Base-by-base conservation (phyloP, 2,888 invertebrate genomes). In the Parthenolecanium corni region DNA sequence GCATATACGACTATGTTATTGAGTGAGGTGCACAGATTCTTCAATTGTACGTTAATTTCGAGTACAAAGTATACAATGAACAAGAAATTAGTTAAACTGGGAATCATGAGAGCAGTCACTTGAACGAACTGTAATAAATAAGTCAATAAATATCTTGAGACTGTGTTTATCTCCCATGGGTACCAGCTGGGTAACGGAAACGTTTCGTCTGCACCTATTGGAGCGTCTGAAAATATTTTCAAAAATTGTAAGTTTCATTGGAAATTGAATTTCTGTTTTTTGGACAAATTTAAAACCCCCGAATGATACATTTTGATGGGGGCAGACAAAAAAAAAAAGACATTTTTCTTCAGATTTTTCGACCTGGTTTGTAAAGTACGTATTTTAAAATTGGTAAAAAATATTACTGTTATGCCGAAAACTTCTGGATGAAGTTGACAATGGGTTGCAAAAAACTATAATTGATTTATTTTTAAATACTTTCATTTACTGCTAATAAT, bases 1-100 rank as follows among this genome's bases (percentile, higher is more conserved):
- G 62, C 62, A 16, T 62, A 62, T 1, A 62, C 62, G 25, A 62
- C 62, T n/a, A 62, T 62, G 25, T 62, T 62, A 44, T 42, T 62
- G 40, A 62, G 20, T 16, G 62, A 62, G 9, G 52, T 62, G 16
- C 62, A 53, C 31, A 62, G 25, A 46, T 62, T 62, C 9, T 21
- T 16, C 44, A 52, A 44, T 38, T 62, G 62, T 3, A 44, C 42
- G 9, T 44, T 40, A 20, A 62, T 62, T 44, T 62, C 62, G 20
- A 52, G 20, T 11, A 62, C 52, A 31, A 62, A 62, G 21, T 62
- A 62, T 1, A 62, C 52, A 20, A 62, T 44, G 14, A 62, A 62
- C 2, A 62, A 20, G 21, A 62, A 62, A 31, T 62, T 62, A 25
- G 52, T 52, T 40, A 62, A 40, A 23, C 36, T 62, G 20, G 62